Base-by-base conservation (phyloP, 1,140 invertebrate genomes). In the Popillia japonica region DNA sequence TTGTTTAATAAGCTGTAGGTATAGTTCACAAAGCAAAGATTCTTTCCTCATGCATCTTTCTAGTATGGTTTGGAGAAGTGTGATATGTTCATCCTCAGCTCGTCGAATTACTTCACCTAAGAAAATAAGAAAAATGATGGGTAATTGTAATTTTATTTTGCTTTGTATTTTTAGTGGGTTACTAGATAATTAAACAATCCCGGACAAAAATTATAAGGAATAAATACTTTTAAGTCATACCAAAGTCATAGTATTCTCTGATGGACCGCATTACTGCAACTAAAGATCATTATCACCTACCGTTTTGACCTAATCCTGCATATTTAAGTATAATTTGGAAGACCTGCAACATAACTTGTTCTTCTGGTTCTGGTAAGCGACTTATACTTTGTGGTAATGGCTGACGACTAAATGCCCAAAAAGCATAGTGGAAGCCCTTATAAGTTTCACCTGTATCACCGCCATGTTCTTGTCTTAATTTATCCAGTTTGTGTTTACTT, bases 41-140 rank as follows among this genome's bases (percentile, higher is more conserved):
- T 98, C 96, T 81, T 95, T 96, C 78, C 94, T 90, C 93, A 98
- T 94, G 81, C 96, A 96, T 78, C 94, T 92, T 81, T 97, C 96
- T 87, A 98, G 91, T 74, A 98, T 92, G 0, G 91, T 92, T 87
- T 99, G 97, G 41, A 98, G 93, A 3, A 98, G 90, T 78, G 93
- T 92, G 6, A 96, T 92, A 81, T 97, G 94, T 85, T 98, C 96
- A 85, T 96, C 95, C 86, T 96, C 95, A 0, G 91, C 91, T 44
- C 90, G 87, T 79, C 90, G 78, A 64, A 87, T 85, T 40, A 82
- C 79, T 78, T 86, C 85, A 75, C 85, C 85, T 86, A 10, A 72
- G n/a, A n/a, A 27, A 22, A 27, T 34, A 3, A 2, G 3, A 10
- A 72, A 23, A 11, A 22, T 40, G 2, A 2, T 23, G 9, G 17